Evolutionary conservation across 2,113 vertebrate genomes (phyloP), one percentile per base, ranked within the genome.

Genomic region (Prunella fulvescens): DNA sequence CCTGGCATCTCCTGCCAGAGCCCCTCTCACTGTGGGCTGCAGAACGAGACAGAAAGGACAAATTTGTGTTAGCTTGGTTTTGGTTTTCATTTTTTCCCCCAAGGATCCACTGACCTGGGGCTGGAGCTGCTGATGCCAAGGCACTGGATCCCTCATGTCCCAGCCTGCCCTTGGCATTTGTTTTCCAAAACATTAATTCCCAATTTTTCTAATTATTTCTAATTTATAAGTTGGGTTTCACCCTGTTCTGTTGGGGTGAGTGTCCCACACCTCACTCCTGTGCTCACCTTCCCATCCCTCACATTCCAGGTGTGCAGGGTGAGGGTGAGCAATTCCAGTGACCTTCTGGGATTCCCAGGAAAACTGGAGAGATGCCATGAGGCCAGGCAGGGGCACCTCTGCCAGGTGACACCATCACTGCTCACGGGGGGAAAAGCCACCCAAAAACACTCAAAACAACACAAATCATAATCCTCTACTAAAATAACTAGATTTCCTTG

Each of bases 251-350:
- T 25, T 25, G 45, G 24, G 25, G 6, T 18, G n/a, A 39, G 28
- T 3, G n/a, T 40, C 28, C 47, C 61, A 40, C 45, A 25, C 14
- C 61, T 81, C 37, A 19, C 17, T 39, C 26, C 44, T 35, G 19
- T 3, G 14, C 19, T 39, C 23, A n/a, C 3, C 2, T 20, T n/a
- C 3, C 3, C 33, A n/a, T 39, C 51, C 77, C 51, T 58, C 44
- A 16, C 20, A 24, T 39, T 19, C 60, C 0, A 0, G 39, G 17
- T 25, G 13, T 0, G 0, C 53, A 39, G 16, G 28, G 15, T 15
- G 33, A 45, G 26, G 51, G 23, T 5, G n/a, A 8, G 19, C 6
- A 39, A 7, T 29, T 10, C 16, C 33, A 22, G n/a, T 10, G n/a
- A 53, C 28, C 33, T 33, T 16, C 28, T 47, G 45, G n/a, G 14